These are phyloP conservation scores for Hydropotes inermis DNA, from an alignment of 2,113 vertebrate genomes.

Conservation along the genomic window DNA sequence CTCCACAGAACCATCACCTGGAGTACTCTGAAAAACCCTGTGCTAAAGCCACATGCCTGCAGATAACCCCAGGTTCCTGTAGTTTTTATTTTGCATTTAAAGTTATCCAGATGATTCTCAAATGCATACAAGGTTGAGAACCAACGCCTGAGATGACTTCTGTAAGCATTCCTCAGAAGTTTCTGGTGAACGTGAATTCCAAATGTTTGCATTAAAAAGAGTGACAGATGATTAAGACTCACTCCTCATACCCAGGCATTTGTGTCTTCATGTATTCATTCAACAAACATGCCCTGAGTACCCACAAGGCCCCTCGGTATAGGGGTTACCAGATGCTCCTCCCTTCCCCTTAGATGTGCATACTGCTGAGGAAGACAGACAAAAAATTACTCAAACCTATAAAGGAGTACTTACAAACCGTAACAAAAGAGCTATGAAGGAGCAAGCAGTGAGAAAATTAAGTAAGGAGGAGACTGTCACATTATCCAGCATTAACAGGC, in stretches of 20 bases:
- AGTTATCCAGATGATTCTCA: conserved; percentile 5
- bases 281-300: background rate
- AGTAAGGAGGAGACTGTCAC: background rate
- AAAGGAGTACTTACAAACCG: background rate
- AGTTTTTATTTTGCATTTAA: conserved; percentile 15
- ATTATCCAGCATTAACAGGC: background rate
- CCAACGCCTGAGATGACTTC: background rate
- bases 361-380: background rate
- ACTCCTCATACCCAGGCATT: background rate
- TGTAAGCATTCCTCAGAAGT: background rate
- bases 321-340: background rate
- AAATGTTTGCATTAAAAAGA: background rate
- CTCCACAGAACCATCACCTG: background rate
- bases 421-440: background rate
- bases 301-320: background rate
- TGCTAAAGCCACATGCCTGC: background rate
- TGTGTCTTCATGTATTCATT: background rate
- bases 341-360: background rate
- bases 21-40: background rate
- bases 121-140: background rate
- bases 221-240: background rate
- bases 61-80: background rate
- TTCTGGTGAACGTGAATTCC: background rate
- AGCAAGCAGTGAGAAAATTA: background rate
- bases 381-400: background rate